A percentile compares a stretch with the other conserved stretches of the same genome.
These are phyloP conservation scores for Melospiza melodia DNA, from an alignment of 2,113 vertebrate species.

Conservation along the genomic window DNA sequence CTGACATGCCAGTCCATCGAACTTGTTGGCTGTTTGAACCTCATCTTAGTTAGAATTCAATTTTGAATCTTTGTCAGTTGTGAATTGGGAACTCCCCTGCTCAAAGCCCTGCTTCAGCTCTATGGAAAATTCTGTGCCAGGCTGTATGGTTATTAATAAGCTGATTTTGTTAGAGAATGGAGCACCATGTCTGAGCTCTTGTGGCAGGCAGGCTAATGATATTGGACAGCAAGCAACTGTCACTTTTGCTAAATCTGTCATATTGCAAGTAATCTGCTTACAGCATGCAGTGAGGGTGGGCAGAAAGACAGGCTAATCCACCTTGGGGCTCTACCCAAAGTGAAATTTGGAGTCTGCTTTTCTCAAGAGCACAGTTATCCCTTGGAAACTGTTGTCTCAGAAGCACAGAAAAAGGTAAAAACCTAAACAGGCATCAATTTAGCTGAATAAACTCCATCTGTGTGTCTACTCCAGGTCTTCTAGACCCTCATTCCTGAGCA, in stretches of 20 bases:
- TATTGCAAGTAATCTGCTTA: constrained; percentile 33
- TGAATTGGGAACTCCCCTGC: neutral
- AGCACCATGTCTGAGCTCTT: neutral
- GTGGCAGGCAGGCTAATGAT: neutral
- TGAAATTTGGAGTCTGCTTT: constrained; percentile 8
- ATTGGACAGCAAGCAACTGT: constrained; percentile 7
- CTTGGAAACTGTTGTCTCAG: neutral
- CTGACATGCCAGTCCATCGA: neutral
- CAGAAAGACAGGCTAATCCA: constrained; percentile 7
- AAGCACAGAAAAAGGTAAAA: neutral
- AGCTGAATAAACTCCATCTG: neutral
- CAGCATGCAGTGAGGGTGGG: neutral
- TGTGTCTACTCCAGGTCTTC: neutral
- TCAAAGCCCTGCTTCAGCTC: neutral
- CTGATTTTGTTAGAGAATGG: constrained; percentile 2
- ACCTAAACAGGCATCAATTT: neutral
- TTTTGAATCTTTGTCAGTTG: neutral
- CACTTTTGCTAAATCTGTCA: constrained; percentile 47
- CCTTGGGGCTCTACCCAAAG: constrained; percentile 1
- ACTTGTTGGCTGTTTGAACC: neutral
- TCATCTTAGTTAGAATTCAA: neutral
- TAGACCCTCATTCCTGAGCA: neutral
- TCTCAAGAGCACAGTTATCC: neutral
- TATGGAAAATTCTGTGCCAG: neutral
- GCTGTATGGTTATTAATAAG: constrained; percentile 23